Evolutionary conservation across 2,113 vertebrate species (phyloP).

Genomic region (Oryzias javanicus): DNA sequence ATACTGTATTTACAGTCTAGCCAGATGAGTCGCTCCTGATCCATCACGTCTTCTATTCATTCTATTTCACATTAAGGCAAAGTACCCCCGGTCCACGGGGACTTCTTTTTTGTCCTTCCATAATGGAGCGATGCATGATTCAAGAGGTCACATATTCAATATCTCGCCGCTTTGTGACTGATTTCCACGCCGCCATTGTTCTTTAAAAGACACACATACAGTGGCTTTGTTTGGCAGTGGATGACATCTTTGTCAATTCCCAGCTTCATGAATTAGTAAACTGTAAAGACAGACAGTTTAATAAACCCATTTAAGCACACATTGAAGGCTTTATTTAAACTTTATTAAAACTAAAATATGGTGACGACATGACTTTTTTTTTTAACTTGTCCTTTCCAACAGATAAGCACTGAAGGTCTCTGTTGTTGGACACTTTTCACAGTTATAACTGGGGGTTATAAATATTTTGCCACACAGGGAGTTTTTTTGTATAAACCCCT

Average conservation of each 20-base stretch:
- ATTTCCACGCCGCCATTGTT: constrained; percentile 17
- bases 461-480: no score
- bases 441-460: no score
- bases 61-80: constrained; percentile 27
- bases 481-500: no score
- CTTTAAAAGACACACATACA: background rate
- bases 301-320: background rate
- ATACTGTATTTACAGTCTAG: constrained; percentile 73
- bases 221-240: background rate
- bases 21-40: constrained; percentile 64
- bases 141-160: constrained; percentile 43
- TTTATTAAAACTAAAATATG: no score
- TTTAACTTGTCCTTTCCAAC: no score
- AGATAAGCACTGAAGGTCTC: no score
- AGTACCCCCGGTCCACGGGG: constrained; percentile 47
- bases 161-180: constrained; percentile 6
- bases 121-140: constrained; percentile 58
- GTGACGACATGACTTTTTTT: no score
- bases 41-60: constrained; percentile 26
- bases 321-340: no score
- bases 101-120: constrained; percentile 41
- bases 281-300: background rate
- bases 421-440: no score
- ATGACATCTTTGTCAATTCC: constrained; percentile 19
- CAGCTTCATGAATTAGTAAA: constrained; percentile 22